A percentile compares a stretch with the other conserved stretches of the same genome.
phyloP scores from a whole-genome alignment of 2,113 vertebrate genomes.

The Abramis brama region DNA sequence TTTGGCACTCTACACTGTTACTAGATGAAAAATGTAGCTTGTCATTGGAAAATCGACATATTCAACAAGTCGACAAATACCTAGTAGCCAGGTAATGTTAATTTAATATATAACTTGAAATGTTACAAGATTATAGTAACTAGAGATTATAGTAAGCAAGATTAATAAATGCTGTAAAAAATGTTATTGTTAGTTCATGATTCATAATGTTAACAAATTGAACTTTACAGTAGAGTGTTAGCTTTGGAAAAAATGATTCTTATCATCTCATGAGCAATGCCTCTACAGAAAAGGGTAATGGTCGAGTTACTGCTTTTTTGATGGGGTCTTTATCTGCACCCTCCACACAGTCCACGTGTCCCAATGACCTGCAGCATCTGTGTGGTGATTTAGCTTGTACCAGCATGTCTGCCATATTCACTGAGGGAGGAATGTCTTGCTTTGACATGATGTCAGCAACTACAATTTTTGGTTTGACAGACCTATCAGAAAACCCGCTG shows the following conservation, averaged over 20 bases:
- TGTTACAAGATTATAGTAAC: not conserved
- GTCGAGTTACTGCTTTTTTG: constrained; percentile 65
- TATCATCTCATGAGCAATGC: constrained; percentile 75
- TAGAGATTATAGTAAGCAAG: not conserved
- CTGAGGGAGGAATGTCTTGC: constrained; percentile 22
- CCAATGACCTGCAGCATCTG: constrained; percentile 60
- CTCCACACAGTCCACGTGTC: constrained; percentile 52
- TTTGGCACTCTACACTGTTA: too few species aligned
- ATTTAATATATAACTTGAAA: not conserved
- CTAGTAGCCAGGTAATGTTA: not conserved
- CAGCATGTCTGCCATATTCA: constrained; percentile 23
- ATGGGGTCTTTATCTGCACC: constrained; percentile 51
- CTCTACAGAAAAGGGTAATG: constrained; percentile 75
- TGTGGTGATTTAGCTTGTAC: constrained; percentile 45
- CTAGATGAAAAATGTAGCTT: too few species aligned
- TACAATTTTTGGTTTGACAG: constrained; percentile 13
- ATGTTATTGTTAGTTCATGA: not conserved
- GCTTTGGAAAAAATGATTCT: constrained; percentile 9
- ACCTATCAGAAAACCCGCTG: constrained; percentile 14
- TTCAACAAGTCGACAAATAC: too few species aligned
- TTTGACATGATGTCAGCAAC: constrained; percentile 42
- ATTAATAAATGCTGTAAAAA: not conserved
- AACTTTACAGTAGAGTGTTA: not conserved
- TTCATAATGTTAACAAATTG: not conserved
- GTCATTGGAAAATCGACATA: too few species aligned